A percentile compares a stretch with the other conserved stretches of the same genome.
phyloP scores from a whole-genome alignment of 2,888 invertebrate genomes.

The Diogma glabrata region DNA sequence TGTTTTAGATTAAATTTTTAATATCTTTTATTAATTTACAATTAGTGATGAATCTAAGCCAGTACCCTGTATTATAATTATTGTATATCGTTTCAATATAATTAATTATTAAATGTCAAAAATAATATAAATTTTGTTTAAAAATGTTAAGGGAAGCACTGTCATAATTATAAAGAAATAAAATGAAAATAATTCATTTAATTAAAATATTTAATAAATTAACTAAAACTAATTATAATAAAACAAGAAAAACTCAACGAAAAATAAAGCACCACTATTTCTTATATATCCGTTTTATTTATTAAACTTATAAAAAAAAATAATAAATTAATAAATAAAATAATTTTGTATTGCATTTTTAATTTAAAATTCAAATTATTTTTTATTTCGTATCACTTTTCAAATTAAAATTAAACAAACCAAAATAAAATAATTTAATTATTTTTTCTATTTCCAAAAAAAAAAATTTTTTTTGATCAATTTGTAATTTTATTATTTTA shows the following conservation, averaged over 20 bases:
- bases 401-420: no score
- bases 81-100: background rate
- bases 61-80: conserved; percentile 6
- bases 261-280: no score
- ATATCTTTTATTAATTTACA: background rate
- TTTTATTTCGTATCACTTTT: conserved; percentile 9
- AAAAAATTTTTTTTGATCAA: no score
- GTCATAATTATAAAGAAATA: conserved; percentile 2
- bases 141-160: conserved; percentile 6
- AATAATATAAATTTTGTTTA: background rate
- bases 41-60: background rate
- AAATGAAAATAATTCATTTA: no score
- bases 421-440: conserved; percentile 1
- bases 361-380: conserved; percentile 1
- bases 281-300: no score
- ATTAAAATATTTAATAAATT: no score
- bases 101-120: conserved; percentile 4
- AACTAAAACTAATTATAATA: no score
- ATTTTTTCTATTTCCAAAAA: no score
- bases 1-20: conserved; percentile 4
- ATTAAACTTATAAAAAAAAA: no score
- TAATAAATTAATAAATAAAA: conserved; percentile 5
- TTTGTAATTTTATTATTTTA: background rate
- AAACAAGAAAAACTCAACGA: no score
- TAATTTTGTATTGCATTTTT: background rate